Percentiles rank a stretch among this genome's conserved stretches.
These are phyloP conservation scores for Netelia virgata DNA, from an alignment of 2,888 invertebrate species.

Conservation along the genomic window DNA sequence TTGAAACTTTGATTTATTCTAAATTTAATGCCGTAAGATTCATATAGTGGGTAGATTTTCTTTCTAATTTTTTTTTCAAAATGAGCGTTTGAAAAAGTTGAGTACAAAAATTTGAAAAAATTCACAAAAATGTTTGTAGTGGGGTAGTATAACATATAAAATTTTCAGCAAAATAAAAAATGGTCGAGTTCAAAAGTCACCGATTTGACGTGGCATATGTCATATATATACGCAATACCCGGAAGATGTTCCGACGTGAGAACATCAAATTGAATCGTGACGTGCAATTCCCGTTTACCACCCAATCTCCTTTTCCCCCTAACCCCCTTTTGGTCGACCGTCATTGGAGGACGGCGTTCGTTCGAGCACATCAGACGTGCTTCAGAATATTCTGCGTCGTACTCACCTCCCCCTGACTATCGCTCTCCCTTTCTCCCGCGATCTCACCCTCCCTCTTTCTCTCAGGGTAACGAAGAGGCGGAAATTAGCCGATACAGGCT, in stretches of 20 bases:
- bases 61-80: no score
- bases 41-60: no score
- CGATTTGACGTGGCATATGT: neutral
- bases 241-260: slow-evolving; percentile 1
- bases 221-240: neutral
- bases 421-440: neutral
- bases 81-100: no score
- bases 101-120: no score
- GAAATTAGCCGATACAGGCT: slow-evolving; percentile 48
- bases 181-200: no score
- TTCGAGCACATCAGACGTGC: slow-evolving; percentile 47
- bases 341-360: slow-evolving; percentile 40
- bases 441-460: neutral
- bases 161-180: no score
- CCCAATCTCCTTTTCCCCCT: slow-evolving; percentile 7
- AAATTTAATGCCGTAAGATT: no score
- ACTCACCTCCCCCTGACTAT: neutral
- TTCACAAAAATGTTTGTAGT: no score
- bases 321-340: neutral
- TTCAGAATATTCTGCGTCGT: slow-evolving; percentile 30
- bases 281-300: slow-evolving; percentile 40
- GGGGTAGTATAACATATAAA: no score
- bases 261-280: slow-evolving; percentile 37
- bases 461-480: slow-evolving; percentile 32
- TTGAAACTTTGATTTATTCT: no score